Evolutionary conservation across 1,140 invertebrate genomes (phyloP), one percentile per base, ranked within the genome.

Genomic region (Goniozus legneri): DNA sequence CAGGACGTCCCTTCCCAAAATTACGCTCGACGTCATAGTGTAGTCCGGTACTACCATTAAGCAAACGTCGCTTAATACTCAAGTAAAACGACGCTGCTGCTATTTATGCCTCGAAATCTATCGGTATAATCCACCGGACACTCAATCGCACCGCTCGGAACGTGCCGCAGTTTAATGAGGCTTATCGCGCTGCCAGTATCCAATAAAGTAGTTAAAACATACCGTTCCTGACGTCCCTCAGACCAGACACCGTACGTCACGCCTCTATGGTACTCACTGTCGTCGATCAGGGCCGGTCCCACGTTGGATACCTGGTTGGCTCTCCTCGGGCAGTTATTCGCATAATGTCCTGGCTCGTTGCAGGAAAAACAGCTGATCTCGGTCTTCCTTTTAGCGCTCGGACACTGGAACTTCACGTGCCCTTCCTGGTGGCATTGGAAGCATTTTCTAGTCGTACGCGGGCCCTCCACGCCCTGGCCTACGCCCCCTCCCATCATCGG

Each of bases 171-270:
- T 42, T 51, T 31, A 31, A 24, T 27, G 7, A 36, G 37, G 13
- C 30, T 24, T 33, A 40, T 39, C 18, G 14, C 15, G 10, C 39
- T 41, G 1, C 39, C 39, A 30, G 15, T 41, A 30, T 41, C 39
- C n/a, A 41, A 16, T 15, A 22, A 8, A 4, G 39, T 31, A 15
- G 7, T 24, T 2, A 41, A 27, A n/a, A n/a, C n/a, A n/a, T n/a
- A n/a, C n/a, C n/a, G n/a, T 33, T 33, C 13, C 6, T 36, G 24
- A 4, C 24, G 4, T 27, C 10, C 24, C 4, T 27, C 24, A 27
- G 4, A 4, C 4, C 24, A 27, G 10, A 27, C 10, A 4, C 10
- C 10, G 10, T 27, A 27, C 10, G 10, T 10, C 4, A 6, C 4
- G 4, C 10, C 10, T 10, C 4, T 4, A 27, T 6, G 10, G 10